Evolutionary conservation across 2,113 vertebrate genomes (phyloP).

Genomic region (Tychaedon coryphoeus): DNA sequence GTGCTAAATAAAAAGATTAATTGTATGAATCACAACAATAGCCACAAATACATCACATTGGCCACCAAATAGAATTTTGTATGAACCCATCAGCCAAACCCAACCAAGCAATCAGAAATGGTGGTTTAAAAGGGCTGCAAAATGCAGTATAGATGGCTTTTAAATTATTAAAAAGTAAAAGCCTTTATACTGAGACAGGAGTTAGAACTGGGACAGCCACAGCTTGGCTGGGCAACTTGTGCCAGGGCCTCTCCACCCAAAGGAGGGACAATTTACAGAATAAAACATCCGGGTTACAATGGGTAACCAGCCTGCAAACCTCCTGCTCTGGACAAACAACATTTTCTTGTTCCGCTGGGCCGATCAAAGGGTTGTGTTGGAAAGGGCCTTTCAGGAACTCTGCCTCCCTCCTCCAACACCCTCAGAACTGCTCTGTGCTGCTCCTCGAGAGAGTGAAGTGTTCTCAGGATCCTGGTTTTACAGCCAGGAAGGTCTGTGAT

Average conservation of each 20-base stretch:
- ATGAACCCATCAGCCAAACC: background rate
- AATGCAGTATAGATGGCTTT: background rate
- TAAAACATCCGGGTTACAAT: background rate
- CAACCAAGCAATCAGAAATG: background rate
- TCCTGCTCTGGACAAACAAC: background rate
- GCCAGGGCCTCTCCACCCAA: background rate
- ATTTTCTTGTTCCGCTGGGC: background rate
- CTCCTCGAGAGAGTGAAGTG: background rate
- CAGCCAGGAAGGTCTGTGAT: background rate
- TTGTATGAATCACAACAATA: background rate
- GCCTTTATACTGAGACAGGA: background rate
- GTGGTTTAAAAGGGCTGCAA: background rate
- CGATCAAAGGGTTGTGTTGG: background rate
- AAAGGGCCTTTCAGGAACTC: background rate
- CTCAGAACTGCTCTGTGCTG: background rate
- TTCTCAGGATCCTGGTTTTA: background rate
- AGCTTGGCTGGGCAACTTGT: background rate
- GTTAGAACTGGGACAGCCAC: background rate
- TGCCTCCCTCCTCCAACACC: background rate
- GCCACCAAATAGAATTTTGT: background rate
- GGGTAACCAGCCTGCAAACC: background rate
- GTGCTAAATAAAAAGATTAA: background rate
- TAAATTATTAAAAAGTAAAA: background rate
- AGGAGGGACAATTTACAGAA: background rate
- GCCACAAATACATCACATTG: background rate